phyloP scores from a whole-genome alignment of 2,797 vertebrate species.

The Champsocephalus gunnari region DNA sequence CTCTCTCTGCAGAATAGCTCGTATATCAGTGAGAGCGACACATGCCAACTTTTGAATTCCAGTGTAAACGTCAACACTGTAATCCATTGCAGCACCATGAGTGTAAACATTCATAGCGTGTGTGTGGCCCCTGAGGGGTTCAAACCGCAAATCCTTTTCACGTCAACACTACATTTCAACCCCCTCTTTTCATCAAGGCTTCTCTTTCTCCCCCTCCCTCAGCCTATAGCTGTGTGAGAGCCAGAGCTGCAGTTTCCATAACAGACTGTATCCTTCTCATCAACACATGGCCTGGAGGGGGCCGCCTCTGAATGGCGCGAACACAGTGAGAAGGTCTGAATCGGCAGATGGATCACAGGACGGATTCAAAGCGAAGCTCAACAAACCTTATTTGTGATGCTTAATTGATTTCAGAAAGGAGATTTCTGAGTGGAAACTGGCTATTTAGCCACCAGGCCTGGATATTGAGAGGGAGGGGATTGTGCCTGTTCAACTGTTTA shows the following conservation, averaged over 20 bases:
- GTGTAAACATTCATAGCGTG: conserved; percentile 49
- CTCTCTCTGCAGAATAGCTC: not conserved
- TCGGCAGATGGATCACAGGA: conserved; percentile 50
- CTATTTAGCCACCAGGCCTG: conserved; percentile 68
- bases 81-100: conserved; percentile 40
- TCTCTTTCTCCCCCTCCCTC: conserved; percentile 45
- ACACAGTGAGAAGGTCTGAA: conserved; percentile 25
- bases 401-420: conserved; percentile 73
- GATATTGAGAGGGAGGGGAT: conserved; percentile 49
- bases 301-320: conserved; percentile 30
- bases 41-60: conserved; percentile 24
- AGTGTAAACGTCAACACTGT: conserved; percentile 23
- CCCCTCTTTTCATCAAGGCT: conserved; percentile 10
- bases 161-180: conserved; percentile 45
- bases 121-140: conserved; percentile 51
- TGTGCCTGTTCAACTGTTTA: conserved; percentile 67
- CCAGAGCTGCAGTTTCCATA: conserved; percentile 67
- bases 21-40: conserved; percentile 4
- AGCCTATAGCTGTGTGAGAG: conserved; percentile 43
- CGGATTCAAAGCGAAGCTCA: conserved; percentile 61
- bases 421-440: conserved; percentile 51
- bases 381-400: conserved; percentile 66
- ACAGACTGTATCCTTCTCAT: conserved; percentile 71
- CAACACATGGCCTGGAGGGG: conserved; percentile 67
- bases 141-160: conserved; percentile 53